Evolutionary conservation across 37 sponge, comb jelly and placozoan species (phyloP), one percentile per base, ranked within the genome.

Genomic region (Chondrosia reniformis): DNA sequence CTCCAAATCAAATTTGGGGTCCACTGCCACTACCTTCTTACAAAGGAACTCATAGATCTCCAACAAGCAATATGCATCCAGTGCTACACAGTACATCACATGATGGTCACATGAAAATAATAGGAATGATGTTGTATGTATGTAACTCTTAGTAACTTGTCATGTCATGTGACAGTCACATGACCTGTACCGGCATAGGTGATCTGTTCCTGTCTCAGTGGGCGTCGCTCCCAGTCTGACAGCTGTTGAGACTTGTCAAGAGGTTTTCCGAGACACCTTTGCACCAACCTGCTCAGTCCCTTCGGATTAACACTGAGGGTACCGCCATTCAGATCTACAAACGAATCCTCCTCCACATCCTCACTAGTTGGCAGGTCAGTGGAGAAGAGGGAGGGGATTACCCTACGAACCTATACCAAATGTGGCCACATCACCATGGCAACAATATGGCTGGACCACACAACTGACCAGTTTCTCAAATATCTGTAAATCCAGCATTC

Each of bases 191-290:
- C 94, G 40, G 94, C 94, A 86, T 93, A 93, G 31, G 19, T 52
- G 0, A 86, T 43, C 69, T 93, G 89, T 39, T 86, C 87, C 5
- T 19, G 43, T 13, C 55, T 56, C 1, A 93, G 82, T 13, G 96
- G 96, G 34, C 96, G 39, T 65, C 78, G 83, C 74, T 91, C 96
- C 96, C 96, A 95, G 72, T 95, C 87, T 0, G 91, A 87, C 25
- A 95, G 46, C 89, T 91, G 96, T 46, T 91, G 81, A 4, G 89
- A 83, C 78, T 95, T 95, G 55, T 95, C 89, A 78, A 95, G 80
- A 1, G 96, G 96, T 31, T 78, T 80, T 6, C 96, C 96, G 3
- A 95, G 37, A 44, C 82, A 91, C 59, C 33, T 55, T 45, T 86
- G 43, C 55, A 95, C 87, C 42, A 95, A 67, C 15, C 33, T 21